Percentiles rank a stretch among this genome's conserved stretches.
These are phyloP conservation scores for Arenaria interpres DNA, from an alignment of 2,113 vertebrate genomes.

Conservation along the genomic window DNA sequence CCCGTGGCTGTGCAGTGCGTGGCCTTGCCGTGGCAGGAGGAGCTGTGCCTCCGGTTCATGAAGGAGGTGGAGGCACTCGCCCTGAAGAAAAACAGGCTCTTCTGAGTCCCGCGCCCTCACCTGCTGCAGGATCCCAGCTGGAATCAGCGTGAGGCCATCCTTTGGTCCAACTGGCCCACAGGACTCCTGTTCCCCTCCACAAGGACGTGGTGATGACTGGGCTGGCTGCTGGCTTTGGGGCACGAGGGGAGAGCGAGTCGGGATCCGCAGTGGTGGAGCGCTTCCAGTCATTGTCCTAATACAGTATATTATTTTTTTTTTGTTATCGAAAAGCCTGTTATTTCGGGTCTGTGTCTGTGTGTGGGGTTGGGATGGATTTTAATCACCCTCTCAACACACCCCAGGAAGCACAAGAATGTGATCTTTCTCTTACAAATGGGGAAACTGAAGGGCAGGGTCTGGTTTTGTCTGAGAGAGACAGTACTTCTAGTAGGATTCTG, in stretches of 20 bases:
- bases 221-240: background rate
- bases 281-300: background rate
- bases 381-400: background rate
- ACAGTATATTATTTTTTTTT: background rate
- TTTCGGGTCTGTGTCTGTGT: background rate
- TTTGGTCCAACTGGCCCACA: rapidly evolving
- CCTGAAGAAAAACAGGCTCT: background rate
- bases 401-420: background rate
- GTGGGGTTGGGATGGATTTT: background rate
- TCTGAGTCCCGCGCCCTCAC: rapidly evolving
- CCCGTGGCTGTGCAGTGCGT: slow-evolving; percentile 82
- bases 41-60: slow-evolving; percentile 86
- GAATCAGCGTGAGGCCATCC: rapidly evolving
- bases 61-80: slow-evolving; percentile 82
- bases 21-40: slow-evolving; percentile 83
- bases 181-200: background rate
- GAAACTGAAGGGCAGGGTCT: rapidly evolving
- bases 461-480: background rate
- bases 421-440: background rate
- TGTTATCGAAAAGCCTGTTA: background rate
- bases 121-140: background rate
- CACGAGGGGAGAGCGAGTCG: rapidly evolving
- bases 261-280: background rate
- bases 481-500: no score
- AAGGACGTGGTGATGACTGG: background rate